Evolutionary conservation across 2,888 invertebrate species (phyloP), one percentile per base, ranked within the genome.

Genomic region (Apamea sordens): DNA sequence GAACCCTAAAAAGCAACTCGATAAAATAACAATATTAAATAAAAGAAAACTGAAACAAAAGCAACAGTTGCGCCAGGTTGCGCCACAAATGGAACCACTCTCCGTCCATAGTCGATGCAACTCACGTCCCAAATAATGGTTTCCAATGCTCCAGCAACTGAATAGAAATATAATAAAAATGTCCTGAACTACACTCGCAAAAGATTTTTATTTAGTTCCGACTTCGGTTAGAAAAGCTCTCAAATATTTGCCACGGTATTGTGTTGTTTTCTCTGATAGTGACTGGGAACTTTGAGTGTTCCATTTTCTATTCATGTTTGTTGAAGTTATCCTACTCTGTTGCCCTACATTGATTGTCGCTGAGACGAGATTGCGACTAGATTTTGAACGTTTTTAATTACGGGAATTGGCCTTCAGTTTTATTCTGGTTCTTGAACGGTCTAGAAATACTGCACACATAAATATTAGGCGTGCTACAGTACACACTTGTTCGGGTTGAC

Each of bases 111-210:
- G 18, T 13, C 21, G n/a, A 82, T 64, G 59, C 65, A 61, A n/a
- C 47, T 47, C 73, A 82, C 73, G 80, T 65, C 44, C 53, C 18
- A 21, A 47, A 21, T 69, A 85, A 85, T 72, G 44, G 56, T 63
- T 61, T 50, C 18, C 63, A 72, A 74, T 68, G 47, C 50, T 72
- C 63, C 13, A 63, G 18, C 50, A 18, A 74, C 53, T 32, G 65
- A 70, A 86, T 76, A 41, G 47, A 73, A 82, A 82, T 56, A 65
- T 81, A 86, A 73, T 56, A 76, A 73, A 75, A 73, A 69, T 70
- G 44, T 73, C 64, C 15, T 36, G 64, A 73, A 70, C 21, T 64
- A 81, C 53, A 61, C 56, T 73, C 15, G 13, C 18, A 10, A 81
- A 69, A 65, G 53, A 61, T 73, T 83, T 85, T 65, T 65, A 76